Evolutionary conservation across 2,113 vertebrate genomes (phyloP).

Genomic region (Ia io): DNA sequence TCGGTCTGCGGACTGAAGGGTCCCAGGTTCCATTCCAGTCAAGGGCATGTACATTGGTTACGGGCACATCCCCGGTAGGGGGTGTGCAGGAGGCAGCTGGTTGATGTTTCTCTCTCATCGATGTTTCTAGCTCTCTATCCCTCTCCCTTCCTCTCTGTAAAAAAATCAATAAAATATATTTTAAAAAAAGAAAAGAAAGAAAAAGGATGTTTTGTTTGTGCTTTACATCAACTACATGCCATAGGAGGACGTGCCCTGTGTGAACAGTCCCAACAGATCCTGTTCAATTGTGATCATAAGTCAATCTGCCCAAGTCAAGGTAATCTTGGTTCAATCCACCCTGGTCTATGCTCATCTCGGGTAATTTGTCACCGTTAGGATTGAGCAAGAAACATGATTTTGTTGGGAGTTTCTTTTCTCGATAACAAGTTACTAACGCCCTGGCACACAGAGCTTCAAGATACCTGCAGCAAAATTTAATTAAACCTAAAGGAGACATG

Average conservation of each 20-base stretch:
- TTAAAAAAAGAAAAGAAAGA: too few species aligned
- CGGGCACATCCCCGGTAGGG: too few species aligned
- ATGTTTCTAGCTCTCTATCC: too few species aligned
- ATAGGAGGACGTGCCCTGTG: fast-evolving
- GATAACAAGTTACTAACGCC: neutral
- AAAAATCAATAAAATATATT: too few species aligned
- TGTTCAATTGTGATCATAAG: neutral
- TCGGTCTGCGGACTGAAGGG: too few species aligned
- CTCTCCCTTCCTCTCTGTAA: too few species aligned
- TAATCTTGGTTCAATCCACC: neutral
- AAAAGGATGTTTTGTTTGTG: neutral
- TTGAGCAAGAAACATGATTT: neutral
- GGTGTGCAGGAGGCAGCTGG: too few species aligned
- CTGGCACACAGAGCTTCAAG: neutral
- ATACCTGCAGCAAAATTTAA: neutral
- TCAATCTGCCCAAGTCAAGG: neutral
- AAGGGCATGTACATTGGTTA: too few species aligned
- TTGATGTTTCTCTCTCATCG: too few species aligned
- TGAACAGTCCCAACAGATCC: neutral
- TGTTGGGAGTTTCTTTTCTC: neutral
- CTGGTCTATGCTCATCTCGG: neutral
- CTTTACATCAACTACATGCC: neutral
- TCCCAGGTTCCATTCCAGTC: too few species aligned
- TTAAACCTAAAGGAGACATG: neutral
- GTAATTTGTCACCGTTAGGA: neutral